phyloP scores from a whole-genome alignment of 2,888 invertebrate species.

The Sepiola atlantica region DNA sequence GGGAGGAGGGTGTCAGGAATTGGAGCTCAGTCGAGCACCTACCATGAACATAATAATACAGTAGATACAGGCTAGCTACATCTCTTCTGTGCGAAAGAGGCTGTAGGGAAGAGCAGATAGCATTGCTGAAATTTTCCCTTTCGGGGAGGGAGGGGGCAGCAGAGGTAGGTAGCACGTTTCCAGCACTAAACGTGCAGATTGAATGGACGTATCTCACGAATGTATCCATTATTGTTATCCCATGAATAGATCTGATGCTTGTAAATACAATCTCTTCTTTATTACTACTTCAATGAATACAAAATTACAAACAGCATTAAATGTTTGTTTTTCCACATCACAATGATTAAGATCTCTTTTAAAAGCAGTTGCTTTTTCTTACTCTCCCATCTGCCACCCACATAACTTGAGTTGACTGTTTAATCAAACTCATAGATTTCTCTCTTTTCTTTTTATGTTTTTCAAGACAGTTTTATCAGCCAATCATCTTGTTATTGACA shows the following conservation, averaged over 20 bases:
- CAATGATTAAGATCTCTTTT: neutral
- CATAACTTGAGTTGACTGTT: neutral
- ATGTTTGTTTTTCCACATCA: neutral
- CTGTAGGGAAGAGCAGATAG: too few species aligned
- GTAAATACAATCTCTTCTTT: neutral
- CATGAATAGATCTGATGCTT: neutral
- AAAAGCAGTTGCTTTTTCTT: neutral
- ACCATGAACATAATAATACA: too few species aligned
- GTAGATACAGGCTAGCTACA: too few species aligned
- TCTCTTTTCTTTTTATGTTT: neutral
- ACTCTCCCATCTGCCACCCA: neutral
- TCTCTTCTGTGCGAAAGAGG: too few species aligned
- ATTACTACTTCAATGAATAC: neutral
- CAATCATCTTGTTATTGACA: conserved; percentile 8
- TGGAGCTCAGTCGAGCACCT: too few species aligned
- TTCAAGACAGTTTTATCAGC: neutral
- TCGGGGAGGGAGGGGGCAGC: too few species aligned
- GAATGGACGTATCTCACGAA: too few species aligned
- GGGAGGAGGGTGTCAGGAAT: too few species aligned
- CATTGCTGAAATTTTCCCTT: too few species aligned
- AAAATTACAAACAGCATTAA: neutral
- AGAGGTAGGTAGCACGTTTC: too few species aligned
- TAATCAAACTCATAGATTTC: neutral
- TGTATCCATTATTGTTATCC: neutral
- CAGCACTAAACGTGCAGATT: too few species aligned